These are phyloP conservation scores for Zaprionus ghesquierei DNA, from an alignment of 1,140 invertebrate species.

Conservation along the genomic window DNA sequence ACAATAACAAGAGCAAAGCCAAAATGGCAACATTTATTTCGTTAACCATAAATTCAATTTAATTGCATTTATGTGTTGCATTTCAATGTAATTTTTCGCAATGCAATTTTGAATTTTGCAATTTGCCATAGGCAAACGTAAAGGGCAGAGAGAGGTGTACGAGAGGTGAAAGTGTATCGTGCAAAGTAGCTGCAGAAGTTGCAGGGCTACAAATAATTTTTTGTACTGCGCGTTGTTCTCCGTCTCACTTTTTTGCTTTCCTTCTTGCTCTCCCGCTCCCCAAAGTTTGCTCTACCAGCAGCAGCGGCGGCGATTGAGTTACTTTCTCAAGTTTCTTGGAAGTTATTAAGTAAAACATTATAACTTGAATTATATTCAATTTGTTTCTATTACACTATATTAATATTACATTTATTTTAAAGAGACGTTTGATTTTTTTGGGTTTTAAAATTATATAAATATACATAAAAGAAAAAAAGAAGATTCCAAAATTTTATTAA, in stretches of 20 bases:
- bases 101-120: slow-evolving; percentile 29
- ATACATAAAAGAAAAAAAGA: no score
- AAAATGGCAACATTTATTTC: slow-evolving; percentile 10
- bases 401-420: not conserved
- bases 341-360: not conserved
- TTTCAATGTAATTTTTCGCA: slow-evolving; percentile 33
- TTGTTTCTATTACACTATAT: not conserved
- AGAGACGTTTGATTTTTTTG: not conserved
- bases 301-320: slow-evolving; percentile 4
- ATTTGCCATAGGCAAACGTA: slow-evolving; percentile 33
- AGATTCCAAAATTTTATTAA: not conserved
- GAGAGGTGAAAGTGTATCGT: slow-evolving; percentile 5
- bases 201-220: slow-evolving; percentile 54
- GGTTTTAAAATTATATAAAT: no score
- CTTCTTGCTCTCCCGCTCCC: not conserved
- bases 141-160: not conserved
- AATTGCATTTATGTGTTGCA: slow-evolving; percentile 27
- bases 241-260: not conserved
- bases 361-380: not conserved
- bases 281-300: not conserved
- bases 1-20: not conserved
- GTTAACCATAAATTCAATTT: slow-evolving; percentile 20
- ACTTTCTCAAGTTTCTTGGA: not conserved
- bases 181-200: slow-evolving; percentile 41
- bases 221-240: slow-evolving; percentile 12